These are phyloP conservation scores for Prolemur simus DNA, from an alignment of 2,113 vertebrate species.

Conservation along the genomic window DNA sequence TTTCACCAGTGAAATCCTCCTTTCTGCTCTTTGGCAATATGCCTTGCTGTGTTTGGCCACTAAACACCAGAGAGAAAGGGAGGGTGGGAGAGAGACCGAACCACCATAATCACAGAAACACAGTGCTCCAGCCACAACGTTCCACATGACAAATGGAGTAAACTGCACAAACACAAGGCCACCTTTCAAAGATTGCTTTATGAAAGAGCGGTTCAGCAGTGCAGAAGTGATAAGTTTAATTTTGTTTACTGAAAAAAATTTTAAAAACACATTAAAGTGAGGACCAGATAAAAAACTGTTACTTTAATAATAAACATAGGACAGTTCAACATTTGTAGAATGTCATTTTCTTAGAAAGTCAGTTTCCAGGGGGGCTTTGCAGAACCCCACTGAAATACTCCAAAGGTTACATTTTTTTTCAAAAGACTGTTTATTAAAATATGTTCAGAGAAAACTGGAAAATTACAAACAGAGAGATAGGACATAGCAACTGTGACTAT, in stretches of 20 bases:
- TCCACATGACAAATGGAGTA: background rate
- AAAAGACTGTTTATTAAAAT: background rate
- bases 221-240: background rate
- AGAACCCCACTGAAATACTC: background rate
- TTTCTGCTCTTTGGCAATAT: background rate
- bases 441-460: slow-evolving; percentile 9
- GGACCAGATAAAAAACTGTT: background rate
- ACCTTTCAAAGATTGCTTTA: background rate
- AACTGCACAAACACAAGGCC: background rate
- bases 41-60: background rate
- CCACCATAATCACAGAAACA: background rate
- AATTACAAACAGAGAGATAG: background rate
- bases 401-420: background rate
- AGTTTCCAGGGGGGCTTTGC: background rate
- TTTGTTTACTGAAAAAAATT: background rate
- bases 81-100: background rate
- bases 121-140: background rate
- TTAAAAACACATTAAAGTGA: background rate
- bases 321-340: background rate
- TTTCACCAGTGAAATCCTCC: background rate
- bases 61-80: background rate
- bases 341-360: background rate
- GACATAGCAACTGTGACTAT: background rate
- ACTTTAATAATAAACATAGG: background rate
- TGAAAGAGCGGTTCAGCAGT: background rate